Conservation (phyloP, 2,888 invertebrate species). For the Coecobrya sp. region DNA sequence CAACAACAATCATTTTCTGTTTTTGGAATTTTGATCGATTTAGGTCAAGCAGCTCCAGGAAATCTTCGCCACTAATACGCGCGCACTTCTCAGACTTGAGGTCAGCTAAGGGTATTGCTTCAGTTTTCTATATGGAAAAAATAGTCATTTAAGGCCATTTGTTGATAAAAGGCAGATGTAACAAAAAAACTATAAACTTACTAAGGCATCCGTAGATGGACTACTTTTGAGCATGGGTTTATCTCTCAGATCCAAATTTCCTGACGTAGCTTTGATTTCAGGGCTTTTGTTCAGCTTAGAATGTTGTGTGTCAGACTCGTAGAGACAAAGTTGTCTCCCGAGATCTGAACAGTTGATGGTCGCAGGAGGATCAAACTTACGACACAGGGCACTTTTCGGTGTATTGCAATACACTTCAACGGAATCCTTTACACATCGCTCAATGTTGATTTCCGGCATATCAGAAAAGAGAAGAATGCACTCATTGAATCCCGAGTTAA, state of each 20-base stretch:
- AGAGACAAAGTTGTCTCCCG: conserved; percentile 75
- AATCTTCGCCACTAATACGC: conserved; percentile 95
- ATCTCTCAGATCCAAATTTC: conserved; percentile 51
- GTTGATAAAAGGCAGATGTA: not conserved
- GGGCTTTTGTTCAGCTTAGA: not conserved
- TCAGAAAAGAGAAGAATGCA: conserved; percentile 99
- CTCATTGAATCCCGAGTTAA: conserved; percentile 98
- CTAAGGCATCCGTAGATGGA: conserved; percentile 80
- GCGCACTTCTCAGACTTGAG: conserved; percentile 93
- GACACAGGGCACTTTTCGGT: conserved; percentile 95
- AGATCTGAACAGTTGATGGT: conserved; percentile 74
- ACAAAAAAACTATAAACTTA: conserved; percentile 24
- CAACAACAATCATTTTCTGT: conserved; percentile 90
- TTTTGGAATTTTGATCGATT: conserved; percentile 87
- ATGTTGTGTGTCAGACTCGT: conserved; percentile 73
- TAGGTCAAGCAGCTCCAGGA: conserved; percentile 91
- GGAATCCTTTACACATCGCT: conserved; percentile 96
- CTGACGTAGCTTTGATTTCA: not conserved
- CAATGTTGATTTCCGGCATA: conserved; percentile 98
- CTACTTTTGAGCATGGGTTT: conserved; percentile 77
- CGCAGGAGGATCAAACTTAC: conserved; percentile 91
- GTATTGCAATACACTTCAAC: conserved; percentile 95
- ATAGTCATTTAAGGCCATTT: not conserved
- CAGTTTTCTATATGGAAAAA: conserved; percentile 90
- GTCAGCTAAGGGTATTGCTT: conserved; percentile 91